A percentile compares a stretch with the other conserved stretches of the same genome.
Conservation (phyloP, 2,797 vertebrate genomes). For the Hoplostethus mediterraneus region DNA sequence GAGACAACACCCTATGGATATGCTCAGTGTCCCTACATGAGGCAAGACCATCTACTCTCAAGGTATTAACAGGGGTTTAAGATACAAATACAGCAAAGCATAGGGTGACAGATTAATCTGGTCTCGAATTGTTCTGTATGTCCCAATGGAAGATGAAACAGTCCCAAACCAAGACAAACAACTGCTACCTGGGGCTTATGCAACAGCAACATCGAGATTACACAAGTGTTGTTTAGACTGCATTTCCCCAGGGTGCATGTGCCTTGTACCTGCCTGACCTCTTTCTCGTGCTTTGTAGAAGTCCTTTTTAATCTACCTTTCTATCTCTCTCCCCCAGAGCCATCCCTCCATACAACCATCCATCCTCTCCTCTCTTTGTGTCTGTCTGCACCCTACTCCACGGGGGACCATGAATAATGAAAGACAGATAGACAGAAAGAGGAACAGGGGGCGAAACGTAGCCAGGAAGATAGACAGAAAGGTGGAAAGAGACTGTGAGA, state of each 20-base stretch:
- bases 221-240: slow-evolving; percentile 4
- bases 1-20: neutral
- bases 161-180: slow-evolving; percentile 46
- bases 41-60: neutral
- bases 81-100: slow-evolving; percentile 3
- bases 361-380: slow-evolving; percentile 35
- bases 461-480: slow-evolving; percentile 45
- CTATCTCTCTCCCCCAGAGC: slow-evolving; percentile 33
- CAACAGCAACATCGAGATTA: slow-evolving; percentile 34
- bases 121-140: slow-evolving; percentile 12
- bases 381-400: slow-evolving; percentile 32
- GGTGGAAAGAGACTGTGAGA: slow-evolving; percentile 38
- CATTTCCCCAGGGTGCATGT: neutral
- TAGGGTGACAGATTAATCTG: neutral
- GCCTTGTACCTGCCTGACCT: neutral
- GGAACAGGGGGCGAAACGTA: slow-evolving; percentile 19
- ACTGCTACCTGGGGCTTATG: slow-evolving; percentile 35
- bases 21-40: neutral
- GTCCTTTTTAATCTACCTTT: slow-evolving; percentile 16
- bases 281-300: neutral
- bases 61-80: neutral
- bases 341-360: slow-evolving; percentile 41
- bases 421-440: slow-evolving; percentile 42
- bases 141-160: slow-evolving; percentile 24
- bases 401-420: slow-evolving; percentile 70